Evolutionary conservation across 2,113 vertebrate species (phyloP).

Genomic region (Dendropsophus ebraccatus): DNA sequence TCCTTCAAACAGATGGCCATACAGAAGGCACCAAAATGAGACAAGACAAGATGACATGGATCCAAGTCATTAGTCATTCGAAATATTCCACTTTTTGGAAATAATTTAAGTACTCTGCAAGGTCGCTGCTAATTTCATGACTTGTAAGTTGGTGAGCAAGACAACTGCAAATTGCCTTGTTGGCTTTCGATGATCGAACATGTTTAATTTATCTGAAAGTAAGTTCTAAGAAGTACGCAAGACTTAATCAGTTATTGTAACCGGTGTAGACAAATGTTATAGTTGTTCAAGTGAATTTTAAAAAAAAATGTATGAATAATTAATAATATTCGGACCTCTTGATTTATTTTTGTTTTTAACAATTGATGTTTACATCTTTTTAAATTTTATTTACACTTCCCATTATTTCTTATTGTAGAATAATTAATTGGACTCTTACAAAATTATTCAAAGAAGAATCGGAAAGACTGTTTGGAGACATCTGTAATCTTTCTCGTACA

Average conservation of each 20-base stretch:
- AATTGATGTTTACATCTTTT: neutral
- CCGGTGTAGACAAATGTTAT: too few relatives aligned
- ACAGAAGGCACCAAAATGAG: conserved; percentile 20
- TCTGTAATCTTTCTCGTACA: neutral
- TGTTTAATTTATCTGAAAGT: too few relatives aligned
- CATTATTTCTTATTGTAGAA: neutral
- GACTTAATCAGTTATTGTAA: too few relatives aligned
- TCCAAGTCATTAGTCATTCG: conserved; percentile 49
- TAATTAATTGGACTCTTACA: neutral
- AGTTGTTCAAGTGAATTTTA: too few relatives aligned
- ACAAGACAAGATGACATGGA: neutral
- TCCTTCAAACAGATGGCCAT: conserved; percentile 30
- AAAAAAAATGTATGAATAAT: too few relatives aligned
- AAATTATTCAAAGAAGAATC: neutral
- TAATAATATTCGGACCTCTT: too few relatives aligned
- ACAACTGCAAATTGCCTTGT: too few relatives aligned
- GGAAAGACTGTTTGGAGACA: neutral
- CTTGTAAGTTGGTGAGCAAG: neutral
- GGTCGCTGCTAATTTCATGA: conserved; percentile 14
- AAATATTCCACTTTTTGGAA: conserved; percentile 9
- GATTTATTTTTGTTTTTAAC: neutral
- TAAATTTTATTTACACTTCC: neutral
- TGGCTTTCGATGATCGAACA: too few relatives aligned
- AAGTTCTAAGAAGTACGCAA: too few relatives aligned
- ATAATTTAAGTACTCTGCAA: neutral